Base-by-base conservation (phyloP, 2,888 invertebrate genomes). In the Phaedon cochleariae region DNA sequence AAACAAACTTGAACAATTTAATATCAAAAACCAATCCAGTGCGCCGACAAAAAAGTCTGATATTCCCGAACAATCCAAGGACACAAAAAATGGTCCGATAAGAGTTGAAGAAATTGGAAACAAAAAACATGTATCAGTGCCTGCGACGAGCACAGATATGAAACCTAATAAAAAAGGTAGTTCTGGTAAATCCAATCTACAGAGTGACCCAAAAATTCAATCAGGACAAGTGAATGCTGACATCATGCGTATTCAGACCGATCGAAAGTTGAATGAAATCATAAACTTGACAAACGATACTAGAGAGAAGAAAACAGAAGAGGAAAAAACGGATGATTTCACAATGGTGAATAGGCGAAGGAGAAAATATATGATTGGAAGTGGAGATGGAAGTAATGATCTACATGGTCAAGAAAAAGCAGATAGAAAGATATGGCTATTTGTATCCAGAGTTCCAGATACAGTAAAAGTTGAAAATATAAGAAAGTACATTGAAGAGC, bases 401-500 rank as follows among this genome's bases (percentile, higher is more conserved):
- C 12, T 49, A 49, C 18, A 49, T 49, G 22, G 49, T 17, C 21
- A 26, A 3, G 49, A 49, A 7, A 49, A 49, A 4, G 10, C 18
- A 15, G 48, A 48, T 48, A 48, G 48, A 21, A 48, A 48, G 21
- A 48, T 48, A 18, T 48, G 48, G 48, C 18, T 48, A 18, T 48
- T 48, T 48, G 9, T 48, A 17, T 17, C 48, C 48, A 48, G 48
- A 48, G 48, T 48, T 48, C 48, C 48, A 48, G 48, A 48, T 48
- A 21, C 5, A 48, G 12, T 48, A 10, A 15, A 48, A 48, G n/a
- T 15, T 3, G 15, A 48, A 48, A 48, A 48, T 48, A 48, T 48
- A 48, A 18, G 21, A 12, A 34, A 48, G 18, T 48, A 48, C 18
- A n/a, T n/a, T n/a, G n/a, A n/a, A n/a, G n/a, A n/a, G n/a, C n/a